phyloP scores from a whole-genome alignment of 2,888 invertebrate species.

The Kryphioiulus occultus region DNA sequence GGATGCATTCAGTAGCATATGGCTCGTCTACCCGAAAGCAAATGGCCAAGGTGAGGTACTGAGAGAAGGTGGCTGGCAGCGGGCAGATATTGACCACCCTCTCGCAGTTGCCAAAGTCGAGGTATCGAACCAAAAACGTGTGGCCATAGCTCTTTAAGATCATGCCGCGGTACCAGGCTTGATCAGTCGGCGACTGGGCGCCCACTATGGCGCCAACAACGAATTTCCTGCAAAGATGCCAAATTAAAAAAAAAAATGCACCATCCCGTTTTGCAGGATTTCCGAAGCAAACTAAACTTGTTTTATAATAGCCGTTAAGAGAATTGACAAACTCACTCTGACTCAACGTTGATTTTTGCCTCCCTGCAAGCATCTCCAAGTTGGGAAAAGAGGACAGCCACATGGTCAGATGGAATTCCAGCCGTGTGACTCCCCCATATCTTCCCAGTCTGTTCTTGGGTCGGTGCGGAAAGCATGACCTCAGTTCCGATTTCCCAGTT shows the following conservation, averaged over 20 bases:
- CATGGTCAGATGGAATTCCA: neutral
- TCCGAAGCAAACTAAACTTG: too few relatives aligned
- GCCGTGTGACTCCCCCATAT: neutral
- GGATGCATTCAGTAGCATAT: neutral
- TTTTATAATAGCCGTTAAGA: too few relatives aligned
- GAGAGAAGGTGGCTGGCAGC: neutral
- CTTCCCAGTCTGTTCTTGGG: neutral
- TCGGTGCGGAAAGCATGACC: neutral
- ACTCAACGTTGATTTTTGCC: neutral
- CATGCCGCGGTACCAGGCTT: conserved; percentile 40
- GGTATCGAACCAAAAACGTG: conserved; percentile 6
- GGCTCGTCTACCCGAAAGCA: neutral
- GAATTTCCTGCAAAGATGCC: neutral
- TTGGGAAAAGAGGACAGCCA: neutral
- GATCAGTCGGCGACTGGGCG: conserved; percentile 24
- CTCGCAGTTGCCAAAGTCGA: conserved; percentile 47
- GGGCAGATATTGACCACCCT: neutral
- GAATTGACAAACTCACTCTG: neutral
- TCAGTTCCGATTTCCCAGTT: conserved; percentile 24
- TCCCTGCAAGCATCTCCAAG: neutral
- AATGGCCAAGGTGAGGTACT: neutral
- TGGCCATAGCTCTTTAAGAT: neutral
- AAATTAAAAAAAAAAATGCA: neutral
- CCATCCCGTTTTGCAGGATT: too few relatives aligned
- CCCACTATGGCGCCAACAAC: neutral